Evolutionary conservation across 2,797 vertebrate species (phyloP).

Genomic region (Xenentodon cancila): DNA sequence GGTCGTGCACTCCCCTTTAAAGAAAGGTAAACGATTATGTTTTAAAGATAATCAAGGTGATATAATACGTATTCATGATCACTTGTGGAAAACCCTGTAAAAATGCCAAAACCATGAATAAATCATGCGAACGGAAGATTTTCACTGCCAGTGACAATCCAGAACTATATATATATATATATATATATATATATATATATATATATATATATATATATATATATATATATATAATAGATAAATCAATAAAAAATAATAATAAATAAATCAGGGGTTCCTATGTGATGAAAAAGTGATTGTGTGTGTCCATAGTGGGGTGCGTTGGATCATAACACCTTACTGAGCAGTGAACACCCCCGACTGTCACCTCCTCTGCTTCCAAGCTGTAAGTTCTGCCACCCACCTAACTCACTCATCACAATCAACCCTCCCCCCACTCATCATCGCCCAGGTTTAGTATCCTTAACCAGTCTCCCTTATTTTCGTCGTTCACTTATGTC

Average conservation of each 20-base stretch:
- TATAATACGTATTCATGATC: not conserved
- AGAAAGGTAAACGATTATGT: slow-evolving; percentile 10
- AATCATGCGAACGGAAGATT: not conserved
- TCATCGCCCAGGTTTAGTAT: slow-evolving; percentile 27
- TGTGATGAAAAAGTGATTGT: slow-evolving; percentile 23
- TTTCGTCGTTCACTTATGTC: slow-evolving; percentile 17
- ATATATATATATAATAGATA: no score
- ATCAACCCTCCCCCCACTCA: slow-evolving; percentile 11
- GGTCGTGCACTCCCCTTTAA: slow-evolving; percentile 27
- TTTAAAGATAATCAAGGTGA: not conserved
- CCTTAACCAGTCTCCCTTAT: slow-evolving; percentile 23
- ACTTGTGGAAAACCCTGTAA: not conserved
- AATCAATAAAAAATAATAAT: not conserved
- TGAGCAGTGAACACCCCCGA: slow-evolving; percentile 61
- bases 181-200: no score
- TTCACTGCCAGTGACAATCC: not conserved
- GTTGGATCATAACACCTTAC: slow-evolving; percentile 66
- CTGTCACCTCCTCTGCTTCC: slow-evolving; percentile 64
- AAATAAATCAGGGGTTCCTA: not conserved
- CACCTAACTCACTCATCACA: slow-evolving; percentile 53
- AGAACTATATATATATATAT: not conserved
- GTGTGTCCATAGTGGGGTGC: slow-evolving; percentile 8
- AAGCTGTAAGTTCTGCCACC: slow-evolving; percentile 62
- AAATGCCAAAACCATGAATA: not conserved
- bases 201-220: not conserved